Percentiles rank a stretch among this genome's conserved stretches.
Conservation (phyloP, 2,797 vertebrate genomes). For the Diglossa cyanea region DNA sequence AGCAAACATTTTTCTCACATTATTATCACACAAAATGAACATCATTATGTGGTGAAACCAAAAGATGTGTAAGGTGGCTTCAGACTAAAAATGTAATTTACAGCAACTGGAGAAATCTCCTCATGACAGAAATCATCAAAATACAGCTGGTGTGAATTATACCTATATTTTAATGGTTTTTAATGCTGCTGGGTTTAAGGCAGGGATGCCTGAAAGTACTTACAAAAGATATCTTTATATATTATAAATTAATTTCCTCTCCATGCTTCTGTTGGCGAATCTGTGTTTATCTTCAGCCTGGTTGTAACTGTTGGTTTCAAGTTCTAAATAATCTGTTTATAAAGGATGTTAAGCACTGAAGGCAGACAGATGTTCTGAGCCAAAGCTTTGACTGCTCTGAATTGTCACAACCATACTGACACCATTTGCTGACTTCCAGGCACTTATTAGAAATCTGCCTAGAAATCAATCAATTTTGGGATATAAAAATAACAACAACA, state of each 20-base stretch:
- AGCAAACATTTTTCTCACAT: neutral
- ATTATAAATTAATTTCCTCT: neutral
- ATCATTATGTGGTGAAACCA: neutral
- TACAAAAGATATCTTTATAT: neutral
- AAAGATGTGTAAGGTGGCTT: neutral
- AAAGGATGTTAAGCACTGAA: neutral
- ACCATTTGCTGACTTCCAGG: neutral
- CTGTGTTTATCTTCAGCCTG: neutral
- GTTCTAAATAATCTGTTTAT: neutral
- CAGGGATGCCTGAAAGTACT: neutral
- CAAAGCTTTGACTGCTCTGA: neutral
- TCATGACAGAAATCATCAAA: neutral
- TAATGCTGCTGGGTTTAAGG: neutral
- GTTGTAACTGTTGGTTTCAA: neutral
- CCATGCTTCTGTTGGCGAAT: neutral
- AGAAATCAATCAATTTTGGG: neutral
- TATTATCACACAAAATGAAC: rapidly evolving
- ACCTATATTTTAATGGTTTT: neutral
- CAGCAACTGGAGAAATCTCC: neutral
- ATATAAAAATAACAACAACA: neutral
- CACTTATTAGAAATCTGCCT: neutral
- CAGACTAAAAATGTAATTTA: neutral
- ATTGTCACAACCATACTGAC: neutral
- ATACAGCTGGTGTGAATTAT: neutral
- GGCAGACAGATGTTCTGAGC: neutral